These are phyloP conservation scores for Ceratina australensis DNA, from an alignment of 1,140 invertebrate species.

Conservation along the genomic window DNA sequence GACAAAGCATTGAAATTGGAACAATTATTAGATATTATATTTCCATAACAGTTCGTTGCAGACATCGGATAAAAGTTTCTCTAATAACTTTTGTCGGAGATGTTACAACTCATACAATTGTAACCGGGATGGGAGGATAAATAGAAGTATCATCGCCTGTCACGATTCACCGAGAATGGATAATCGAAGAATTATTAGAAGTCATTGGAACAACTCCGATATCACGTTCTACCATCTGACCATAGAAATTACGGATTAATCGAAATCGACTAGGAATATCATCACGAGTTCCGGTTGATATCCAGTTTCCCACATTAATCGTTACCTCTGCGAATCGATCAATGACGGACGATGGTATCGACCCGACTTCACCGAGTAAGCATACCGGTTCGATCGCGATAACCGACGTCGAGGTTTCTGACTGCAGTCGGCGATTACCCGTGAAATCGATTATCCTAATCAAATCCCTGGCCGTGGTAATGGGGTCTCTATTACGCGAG, in stretches of 20 bases:
- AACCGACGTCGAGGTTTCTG: neutral
- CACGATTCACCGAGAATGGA: too few species aligned
- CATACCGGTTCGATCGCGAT: slow-evolving; percentile 12
- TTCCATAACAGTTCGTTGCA: too few species aligned
- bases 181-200: too few species aligned
- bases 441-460: slow-evolving; percentile 43
- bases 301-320: neutral
- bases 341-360: neutral
- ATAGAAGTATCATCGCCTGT: too few species aligned
- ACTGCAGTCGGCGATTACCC: slow-evolving; percentile 15
- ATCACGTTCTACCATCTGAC: too few species aligned
- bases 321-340: neutral
- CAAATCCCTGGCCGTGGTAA: slow-evolving; percentile 38
- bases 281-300: neutral
- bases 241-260: neutral
- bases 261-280: neutral
- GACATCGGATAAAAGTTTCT: too few species aligned
- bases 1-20: too few species aligned
- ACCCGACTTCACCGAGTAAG: neutral
- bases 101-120: too few species aligned
- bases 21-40: too few species aligned
- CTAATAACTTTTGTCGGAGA: too few species aligned
- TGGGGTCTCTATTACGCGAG: slow-evolving; percentile 19
- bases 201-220: too few species aligned
- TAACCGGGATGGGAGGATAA: too few species aligned